Evolutionary conservation across 1,140 invertebrate species (phyloP).

Genomic region (Musca domestica): DNA sequence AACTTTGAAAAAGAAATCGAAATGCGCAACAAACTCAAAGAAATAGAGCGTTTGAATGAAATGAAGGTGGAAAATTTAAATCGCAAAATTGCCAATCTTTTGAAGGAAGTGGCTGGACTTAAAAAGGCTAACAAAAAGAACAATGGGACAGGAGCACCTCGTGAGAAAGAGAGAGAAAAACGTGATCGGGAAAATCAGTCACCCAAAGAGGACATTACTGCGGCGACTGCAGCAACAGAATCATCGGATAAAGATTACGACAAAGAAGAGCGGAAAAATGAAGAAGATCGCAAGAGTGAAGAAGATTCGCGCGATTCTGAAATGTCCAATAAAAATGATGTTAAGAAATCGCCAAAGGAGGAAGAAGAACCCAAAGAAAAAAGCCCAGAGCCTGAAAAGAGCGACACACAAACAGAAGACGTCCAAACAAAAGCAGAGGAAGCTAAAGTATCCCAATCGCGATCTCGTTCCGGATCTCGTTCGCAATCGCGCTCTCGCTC

Average conservation of each 20-base stretch:
- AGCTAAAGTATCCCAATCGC: not conserved
- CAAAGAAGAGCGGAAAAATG: constrained; percentile 17
- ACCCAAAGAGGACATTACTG: constrained; percentile 43
- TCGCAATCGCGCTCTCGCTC: not conserved
- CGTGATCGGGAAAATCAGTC: constrained; percentile 56
- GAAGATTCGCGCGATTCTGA: constrained; percentile 1
- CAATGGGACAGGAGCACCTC: constrained; percentile 49
- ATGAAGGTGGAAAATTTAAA: constrained; percentile 77
- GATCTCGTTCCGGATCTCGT: not conserved
- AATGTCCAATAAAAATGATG: constrained; percentile 39
- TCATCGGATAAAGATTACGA: constrained; percentile 33
- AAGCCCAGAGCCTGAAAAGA: constrained; percentile 11
- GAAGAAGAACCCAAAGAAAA: constrained; percentile 39
- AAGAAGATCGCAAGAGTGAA: constrained; percentile 24
- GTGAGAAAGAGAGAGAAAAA: constrained; percentile 57
- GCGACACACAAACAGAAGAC: not conserved
- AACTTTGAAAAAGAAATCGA: constrained; percentile 86
- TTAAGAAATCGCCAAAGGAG: constrained; percentile 29
- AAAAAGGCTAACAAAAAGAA: constrained; percentile 74
- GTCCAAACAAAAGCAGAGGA: not conserved
- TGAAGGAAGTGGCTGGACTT: constrained; percentile 82
- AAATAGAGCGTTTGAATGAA: constrained; percentile 75
- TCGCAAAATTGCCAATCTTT: constrained; percentile 70
- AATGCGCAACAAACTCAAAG: constrained; percentile 79
- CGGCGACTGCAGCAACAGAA: constrained; percentile 3